A percentile compares a stretch with the other conserved stretches of the same genome.
Evolutionary conservation across 2,113 vertebrate species (phyloP).

Genomic region (Macrotis lagotis): DNA sequence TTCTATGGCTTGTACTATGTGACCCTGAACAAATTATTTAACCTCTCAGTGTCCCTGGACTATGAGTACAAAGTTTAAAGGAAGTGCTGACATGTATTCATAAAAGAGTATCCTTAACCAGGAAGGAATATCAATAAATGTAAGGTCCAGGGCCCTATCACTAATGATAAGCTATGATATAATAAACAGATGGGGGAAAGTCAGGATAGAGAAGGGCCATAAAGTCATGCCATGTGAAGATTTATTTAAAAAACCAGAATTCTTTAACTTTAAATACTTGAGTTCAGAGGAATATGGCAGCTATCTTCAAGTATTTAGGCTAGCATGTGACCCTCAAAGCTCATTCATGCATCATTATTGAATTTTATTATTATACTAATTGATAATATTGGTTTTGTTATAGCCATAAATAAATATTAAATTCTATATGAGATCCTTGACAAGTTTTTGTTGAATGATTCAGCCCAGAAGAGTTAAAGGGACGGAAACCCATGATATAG

Average conservation of each 20-base stretch:
- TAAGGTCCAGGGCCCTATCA: not conserved
- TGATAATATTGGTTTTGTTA: too few relatives aligned
- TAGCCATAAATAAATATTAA: too few relatives aligned
- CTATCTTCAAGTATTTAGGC: not conserved
- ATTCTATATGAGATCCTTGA: too few relatives aligned
- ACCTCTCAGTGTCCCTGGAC: not conserved
- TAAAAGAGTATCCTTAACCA: not conserved
- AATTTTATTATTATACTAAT: too few relatives aligned
- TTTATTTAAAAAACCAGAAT: not conserved
- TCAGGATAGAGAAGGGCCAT: not conserved
- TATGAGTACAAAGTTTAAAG: not conserved
- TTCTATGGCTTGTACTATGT: not conserved
- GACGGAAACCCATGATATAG: too few relatives aligned
- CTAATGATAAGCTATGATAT: not conserved
- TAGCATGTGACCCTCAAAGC: too few relatives aligned
- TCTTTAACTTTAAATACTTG: not conserved
- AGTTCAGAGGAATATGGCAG: not conserved
- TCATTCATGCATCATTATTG: too few relatives aligned
- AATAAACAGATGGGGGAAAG: not conserved
- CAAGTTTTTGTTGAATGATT: too few relatives aligned
- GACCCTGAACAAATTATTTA: not conserved
- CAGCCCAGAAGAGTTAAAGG: too few relatives aligned
- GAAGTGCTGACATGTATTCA: not conserved
- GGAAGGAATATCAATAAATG: not conserved
- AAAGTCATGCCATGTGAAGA: not conserved